Evolutionary conservation across 2,113 vertebrate species (phyloP).

Genomic region (Zosterops lateralis): DNA sequence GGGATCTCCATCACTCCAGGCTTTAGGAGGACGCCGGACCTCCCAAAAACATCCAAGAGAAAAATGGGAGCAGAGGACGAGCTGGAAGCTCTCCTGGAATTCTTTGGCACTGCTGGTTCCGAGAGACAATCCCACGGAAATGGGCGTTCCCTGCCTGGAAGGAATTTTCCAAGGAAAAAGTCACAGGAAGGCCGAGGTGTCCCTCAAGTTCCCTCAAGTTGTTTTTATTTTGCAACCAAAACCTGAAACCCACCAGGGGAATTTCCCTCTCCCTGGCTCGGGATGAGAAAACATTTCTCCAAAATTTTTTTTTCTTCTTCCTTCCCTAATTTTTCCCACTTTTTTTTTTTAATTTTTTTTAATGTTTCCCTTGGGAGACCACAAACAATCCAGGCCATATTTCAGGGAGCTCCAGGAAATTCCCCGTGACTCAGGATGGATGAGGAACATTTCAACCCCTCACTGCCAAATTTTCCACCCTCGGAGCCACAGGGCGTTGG

Average conservation of each 20-base stretch:
- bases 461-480: neutral
- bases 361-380: neutral
- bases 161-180: neutral
- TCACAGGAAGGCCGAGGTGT: neutral
- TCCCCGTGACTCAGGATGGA: neutral
- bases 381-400: rapidly evolving
- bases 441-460: neutral
- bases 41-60: neutral
- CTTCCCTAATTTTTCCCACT: rapidly evolving
- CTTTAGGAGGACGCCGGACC: neutral
- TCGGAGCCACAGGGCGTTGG: rapidly evolving
- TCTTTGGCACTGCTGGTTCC: neutral
- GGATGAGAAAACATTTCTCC: neutral
- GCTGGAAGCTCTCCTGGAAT: neutral
- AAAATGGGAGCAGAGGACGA: neutral
- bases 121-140: rapidly evolving
- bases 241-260: neutral
- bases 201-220: neutral
- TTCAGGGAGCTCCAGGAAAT: neutral
- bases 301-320: neutral
- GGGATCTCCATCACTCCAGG: neutral
- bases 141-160: rapidly evolving
- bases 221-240: neutral
- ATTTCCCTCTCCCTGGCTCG: neutral
- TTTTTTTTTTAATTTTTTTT: neutral